These are phyloP conservation scores for Caenorhabditis sp. DNA, from an alignment of 2,888 invertebrate genomes.

Conservation along the genomic window DNA sequence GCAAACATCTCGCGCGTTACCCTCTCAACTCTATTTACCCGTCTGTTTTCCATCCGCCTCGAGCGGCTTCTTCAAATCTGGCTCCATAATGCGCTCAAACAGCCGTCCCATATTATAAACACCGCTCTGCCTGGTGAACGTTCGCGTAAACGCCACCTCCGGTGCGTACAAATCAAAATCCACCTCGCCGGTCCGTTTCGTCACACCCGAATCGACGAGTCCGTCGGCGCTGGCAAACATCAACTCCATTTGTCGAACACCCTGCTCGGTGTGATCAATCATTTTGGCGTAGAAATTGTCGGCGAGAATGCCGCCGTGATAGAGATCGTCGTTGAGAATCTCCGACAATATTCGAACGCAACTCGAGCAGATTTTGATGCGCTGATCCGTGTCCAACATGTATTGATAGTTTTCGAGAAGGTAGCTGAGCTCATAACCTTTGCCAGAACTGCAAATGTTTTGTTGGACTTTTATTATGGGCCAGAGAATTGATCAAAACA, in stretches of 20 bases:
- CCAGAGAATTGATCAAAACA: too few relatives aligned
- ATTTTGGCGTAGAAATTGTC: conserved; percentile 19
- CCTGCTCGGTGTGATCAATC: not conserved
- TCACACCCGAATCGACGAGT: not conserved
- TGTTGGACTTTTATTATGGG: not conserved
- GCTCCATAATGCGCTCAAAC: conserved; percentile 24
- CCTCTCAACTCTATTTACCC: too few relatives aligned
- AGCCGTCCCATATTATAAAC: conserved; percentile 35
- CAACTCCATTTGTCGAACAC: conserved; percentile 8
- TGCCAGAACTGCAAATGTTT: not conserved
- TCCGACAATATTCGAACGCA: conserved; percentile 29
- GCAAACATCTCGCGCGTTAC: too few relatives aligned
- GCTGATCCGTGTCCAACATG: conserved; percentile 20
- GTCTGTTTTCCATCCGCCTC: too few relatives aligned
- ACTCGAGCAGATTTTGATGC: conserved; percentile 29
- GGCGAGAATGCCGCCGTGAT: conserved; percentile 23
- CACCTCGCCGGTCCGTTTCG: conserved; percentile 5
- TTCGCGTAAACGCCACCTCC: conserved; percentile 32
- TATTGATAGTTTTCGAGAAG: conserved; percentile 8
- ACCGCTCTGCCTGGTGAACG: conserved; percentile 20
- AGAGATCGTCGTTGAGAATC: conserved; percentile 17
- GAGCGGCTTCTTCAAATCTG: conserved; percentile 9
- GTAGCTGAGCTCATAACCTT: conserved; percentile 14
- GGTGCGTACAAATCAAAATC: conserved; percentile 34
- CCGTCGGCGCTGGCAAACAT: conserved; percentile 18